phyloP scores from a whole-genome alignment of 2,797 vertebrate genomes.

The Corythornis leucogaster region DNA sequence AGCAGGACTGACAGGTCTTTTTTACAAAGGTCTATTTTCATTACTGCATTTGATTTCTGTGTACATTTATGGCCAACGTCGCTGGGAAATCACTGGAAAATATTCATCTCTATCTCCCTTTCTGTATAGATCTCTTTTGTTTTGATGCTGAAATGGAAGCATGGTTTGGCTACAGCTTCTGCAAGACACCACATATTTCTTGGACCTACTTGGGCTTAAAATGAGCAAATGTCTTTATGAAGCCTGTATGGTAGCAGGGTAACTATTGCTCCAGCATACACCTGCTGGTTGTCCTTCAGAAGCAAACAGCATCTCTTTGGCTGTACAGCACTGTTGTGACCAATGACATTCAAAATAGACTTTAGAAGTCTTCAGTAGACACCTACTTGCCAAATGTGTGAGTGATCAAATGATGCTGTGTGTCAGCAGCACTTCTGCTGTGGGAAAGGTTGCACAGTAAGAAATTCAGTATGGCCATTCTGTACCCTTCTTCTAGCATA shows the following conservation, averaged over 20 bases:
- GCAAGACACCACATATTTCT: background rate
- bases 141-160: background rate
- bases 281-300: background rate
- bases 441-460: background rate
- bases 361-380: background rate
- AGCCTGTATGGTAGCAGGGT: background rate
- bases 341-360: background rate
- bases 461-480: background rate
- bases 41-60: background rate
- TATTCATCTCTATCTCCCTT: background rate
- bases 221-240: background rate
- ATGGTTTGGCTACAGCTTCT: background rate
- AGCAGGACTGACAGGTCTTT: background rate
- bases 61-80: background rate
- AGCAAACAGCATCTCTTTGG: background rate
- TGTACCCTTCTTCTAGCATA: background rate
- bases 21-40: background rate
- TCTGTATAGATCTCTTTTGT: background rate
- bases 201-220: background rate
- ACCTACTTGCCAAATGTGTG: background rate
- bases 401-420: background rate
- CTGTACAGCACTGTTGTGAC: background rate
- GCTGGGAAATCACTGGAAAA: background rate
- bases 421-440: background rate
- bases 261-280: background rate